Conservation (phyloP, 2,888 invertebrate genomes). For the Aleiodes leptofemur region DNA sequence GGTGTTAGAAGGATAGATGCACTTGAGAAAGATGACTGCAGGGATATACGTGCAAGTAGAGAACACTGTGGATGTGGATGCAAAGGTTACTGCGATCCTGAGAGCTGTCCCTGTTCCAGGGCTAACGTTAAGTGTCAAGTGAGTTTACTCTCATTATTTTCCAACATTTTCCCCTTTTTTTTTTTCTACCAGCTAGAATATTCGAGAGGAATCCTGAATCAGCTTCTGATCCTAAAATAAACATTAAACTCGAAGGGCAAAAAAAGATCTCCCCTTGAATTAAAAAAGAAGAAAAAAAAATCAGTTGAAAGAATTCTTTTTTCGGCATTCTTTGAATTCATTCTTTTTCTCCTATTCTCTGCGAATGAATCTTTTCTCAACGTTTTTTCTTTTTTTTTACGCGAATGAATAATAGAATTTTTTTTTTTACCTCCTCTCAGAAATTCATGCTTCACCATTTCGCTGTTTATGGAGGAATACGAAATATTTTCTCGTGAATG, state of each 20-base stretch:
- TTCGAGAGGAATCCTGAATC: neutral
- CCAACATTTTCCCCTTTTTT: neutral
- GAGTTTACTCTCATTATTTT: constrained; percentile 48
- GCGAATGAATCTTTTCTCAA: too few relatives aligned
- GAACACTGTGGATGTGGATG: constrained; percentile 97
- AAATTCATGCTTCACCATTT: too few relatives aligned
- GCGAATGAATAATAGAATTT: too few relatives aligned
- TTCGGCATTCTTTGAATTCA: neutral
- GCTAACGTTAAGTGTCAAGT: constrained; percentile 97
- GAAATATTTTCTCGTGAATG: neutral
- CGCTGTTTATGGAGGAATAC: too few relatives aligned
- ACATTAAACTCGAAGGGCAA: too few relatives aligned
- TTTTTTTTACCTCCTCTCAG: too few relatives aligned
- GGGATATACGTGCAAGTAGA: constrained; percentile 92
- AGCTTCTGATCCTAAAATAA: too few relatives aligned
- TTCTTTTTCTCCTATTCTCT: neutral
- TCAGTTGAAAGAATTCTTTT: constrained; percentile 14
- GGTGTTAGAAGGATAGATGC: constrained; percentile 96
- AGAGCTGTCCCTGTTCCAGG: constrained; percentile 95
- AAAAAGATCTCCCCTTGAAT: too few relatives aligned
- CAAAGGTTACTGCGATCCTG: constrained; percentile 95
- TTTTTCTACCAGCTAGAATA: neutral
- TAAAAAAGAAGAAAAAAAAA: too few relatives aligned
- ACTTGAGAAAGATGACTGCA: constrained; percentile 94
- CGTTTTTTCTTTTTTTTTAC: too few relatives aligned